Evolutionary conservation across 1,140 invertebrate species (phyloP).

Genomic region (Drosophila quadrilineata): DNA sequence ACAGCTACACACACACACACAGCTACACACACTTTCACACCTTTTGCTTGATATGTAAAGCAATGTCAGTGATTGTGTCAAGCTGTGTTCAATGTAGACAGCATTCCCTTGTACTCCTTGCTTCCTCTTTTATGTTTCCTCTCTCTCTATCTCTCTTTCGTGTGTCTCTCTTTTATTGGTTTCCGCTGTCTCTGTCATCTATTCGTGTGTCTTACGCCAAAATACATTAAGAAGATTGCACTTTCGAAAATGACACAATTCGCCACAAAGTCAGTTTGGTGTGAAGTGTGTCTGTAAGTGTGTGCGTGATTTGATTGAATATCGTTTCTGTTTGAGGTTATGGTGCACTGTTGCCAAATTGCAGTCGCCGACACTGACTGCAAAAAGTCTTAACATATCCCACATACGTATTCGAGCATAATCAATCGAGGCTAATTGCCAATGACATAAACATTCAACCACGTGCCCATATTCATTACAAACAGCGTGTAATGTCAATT

Average conservation of each 20-base stretch:
- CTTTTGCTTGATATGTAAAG: conserved; percentile 32
- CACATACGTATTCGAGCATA: conserved; percentile 39
- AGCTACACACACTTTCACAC: conserved; percentile 4
- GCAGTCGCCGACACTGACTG: no score
- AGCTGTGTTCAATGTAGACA: conserved; percentile 37
- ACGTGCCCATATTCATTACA: conserved; percentile 67
- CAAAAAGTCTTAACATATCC: no score
- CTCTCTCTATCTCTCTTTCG: conserved; percentile 2
- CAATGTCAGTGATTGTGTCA: conserved; percentile 11
- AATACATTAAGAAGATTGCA: conserved; percentile 78
- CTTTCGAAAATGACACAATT: conserved; percentile 69
- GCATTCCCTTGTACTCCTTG: conserved; percentile 24
- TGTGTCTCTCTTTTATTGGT: conserved; percentile 19
- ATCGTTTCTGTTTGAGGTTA: no score
- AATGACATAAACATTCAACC: conserved; percentile 61
- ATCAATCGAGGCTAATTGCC: conserved; percentile 52
- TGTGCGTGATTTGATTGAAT: no score
- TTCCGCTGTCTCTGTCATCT: conserved; percentile 14
- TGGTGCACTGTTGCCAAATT: no score
- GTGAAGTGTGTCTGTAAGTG: neutral
- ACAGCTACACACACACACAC: neutral
- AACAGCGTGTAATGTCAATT: conserved; percentile 54
- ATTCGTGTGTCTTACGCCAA: conserved; percentile 36
- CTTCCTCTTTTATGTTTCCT: neutral
- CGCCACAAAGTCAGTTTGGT: conserved; percentile 32